Base-by-base conservation (phyloP, 37 sponge, comb jelly and placozoan genomes). In the Theonella swinhoei region DNA sequence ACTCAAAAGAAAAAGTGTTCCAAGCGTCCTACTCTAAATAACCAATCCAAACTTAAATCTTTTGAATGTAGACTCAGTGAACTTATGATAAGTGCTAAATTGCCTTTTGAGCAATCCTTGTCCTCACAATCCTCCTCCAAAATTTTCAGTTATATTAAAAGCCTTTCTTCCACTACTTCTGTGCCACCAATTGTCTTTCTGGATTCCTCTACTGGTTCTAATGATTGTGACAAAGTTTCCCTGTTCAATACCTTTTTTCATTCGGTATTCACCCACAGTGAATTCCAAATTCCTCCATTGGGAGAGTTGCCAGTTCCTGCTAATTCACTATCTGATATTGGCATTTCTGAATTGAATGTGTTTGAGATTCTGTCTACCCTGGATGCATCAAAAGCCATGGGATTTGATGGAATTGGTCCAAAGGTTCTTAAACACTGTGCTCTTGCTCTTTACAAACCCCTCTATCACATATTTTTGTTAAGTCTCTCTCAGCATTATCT, bases 331-430 rank as follows among this genome's bases (percentile, higher is more conserved):
- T 47, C 54, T 47, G 54, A 47, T 47, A 47, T 47, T 47, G 7
- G 11, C 7, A 47, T 47, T 17, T 47, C 54, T 47, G 54, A 47
- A 47, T 47, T 47, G 54, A 14, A 47, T 47, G 54, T 47, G 7
- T 47, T 47, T 47, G 54, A 47, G 54, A 14, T 14, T 47, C 54
- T 47, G 54, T 47, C 54, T 47, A 17, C 54, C 14, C 54, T 47
- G 54, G 54, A 47, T 14, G 14, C 54, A 1, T 39, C 75, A 23
- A 83, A 83, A 65, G 25, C 84, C 24, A 66, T 36, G 66, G 84
- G 84, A 0, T 4, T 47, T 33, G 84, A 84, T 54, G 61, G 76
- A 14, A 84, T 84, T 43, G 69, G 69, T 23, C 69, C 76, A 43
- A 47, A 63, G 22, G n/a, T 84, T 1, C 69, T 84, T 1, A 84